Evolutionary conservation across 2,797 vertebrate genomes (phyloP).

Genomic region (Tokudaia muenninki): DNA sequence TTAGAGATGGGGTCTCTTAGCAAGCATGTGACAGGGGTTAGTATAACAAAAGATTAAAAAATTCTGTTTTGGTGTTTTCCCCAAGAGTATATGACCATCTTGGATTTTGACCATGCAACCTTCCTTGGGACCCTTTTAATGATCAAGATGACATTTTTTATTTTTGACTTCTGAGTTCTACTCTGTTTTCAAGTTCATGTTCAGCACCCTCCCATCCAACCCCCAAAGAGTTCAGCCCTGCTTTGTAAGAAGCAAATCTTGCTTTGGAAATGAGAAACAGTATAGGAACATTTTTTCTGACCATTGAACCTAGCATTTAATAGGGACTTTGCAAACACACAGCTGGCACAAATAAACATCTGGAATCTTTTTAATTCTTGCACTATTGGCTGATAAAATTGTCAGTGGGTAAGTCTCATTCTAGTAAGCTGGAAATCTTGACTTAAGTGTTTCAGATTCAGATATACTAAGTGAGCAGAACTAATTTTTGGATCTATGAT

Average conservation of each 20-base stretch:
- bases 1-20: neutral
- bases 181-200: neutral
- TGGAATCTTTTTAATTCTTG: neutral
- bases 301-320: neutral
- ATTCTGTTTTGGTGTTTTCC: neutral
- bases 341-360: neutral
- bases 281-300: neutral
- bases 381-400: neutral
- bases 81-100: neutral
- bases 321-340: neutral
- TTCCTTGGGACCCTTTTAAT: neutral
- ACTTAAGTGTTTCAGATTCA: slow-evolving; percentile 1
- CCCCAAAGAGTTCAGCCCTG: neutral
- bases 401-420: neutral
- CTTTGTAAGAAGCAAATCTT: neutral
- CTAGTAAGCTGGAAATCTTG: slow-evolving; percentile 3
- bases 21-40: neutral
- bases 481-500: neutral
- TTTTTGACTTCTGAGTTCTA: neutral
- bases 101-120: neutral
- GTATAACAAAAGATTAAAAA: neutral
- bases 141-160: neutral
- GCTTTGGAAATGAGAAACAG: neutral
- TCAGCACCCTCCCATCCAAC: neutral
- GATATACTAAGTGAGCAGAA: neutral